Percentiles rank a stretch among this genome's conserved stretches.
These are phyloP conservation scores for Nannobrachium achirus DNA, from an alignment of 2,113 vertebrate species.

Conservation along the genomic window DNA sequence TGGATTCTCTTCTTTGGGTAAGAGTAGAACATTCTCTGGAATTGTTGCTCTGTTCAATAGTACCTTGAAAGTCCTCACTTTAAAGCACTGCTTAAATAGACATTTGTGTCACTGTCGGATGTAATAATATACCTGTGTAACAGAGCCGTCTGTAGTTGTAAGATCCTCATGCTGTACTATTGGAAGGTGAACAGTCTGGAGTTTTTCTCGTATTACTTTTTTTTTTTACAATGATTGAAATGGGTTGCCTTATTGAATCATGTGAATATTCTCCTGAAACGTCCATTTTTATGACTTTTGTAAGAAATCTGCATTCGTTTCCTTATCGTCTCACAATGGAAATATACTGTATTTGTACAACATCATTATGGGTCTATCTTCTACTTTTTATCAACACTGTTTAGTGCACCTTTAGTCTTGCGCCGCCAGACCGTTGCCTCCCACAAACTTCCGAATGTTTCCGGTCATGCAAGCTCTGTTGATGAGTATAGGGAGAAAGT, in stretches of 20 bases:
- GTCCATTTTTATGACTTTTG: conserved; percentile 53
- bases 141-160: neutral
- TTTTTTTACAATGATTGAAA: conserved; percentile 28
- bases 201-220: conserved; percentile 25
- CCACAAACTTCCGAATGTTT: no score
- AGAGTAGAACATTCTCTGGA: neutral
- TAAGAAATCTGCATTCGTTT: conserved; percentile 45
- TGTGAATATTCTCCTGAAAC: conserved; percentile 39
- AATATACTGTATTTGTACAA: conserved; percentile 45
- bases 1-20: neutral
- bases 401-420: no score
- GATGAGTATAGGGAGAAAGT: no score
- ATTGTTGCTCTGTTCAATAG: neutral
- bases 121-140: no score
- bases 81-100: neutral
- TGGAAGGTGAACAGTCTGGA: neutral
- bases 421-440: no score
- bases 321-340: conserved; percentile 24
- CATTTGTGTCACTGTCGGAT: no score
- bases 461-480: no score
- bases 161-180: conserved; percentile 14
- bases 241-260: neutral
- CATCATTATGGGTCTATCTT: conserved; percentile 7
- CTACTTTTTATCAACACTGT: neutral
- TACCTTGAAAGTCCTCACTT: neutral